phyloP scores from a whole-genome alignment of 2,797 vertebrate species.

The Mus minutoides region DNA sequence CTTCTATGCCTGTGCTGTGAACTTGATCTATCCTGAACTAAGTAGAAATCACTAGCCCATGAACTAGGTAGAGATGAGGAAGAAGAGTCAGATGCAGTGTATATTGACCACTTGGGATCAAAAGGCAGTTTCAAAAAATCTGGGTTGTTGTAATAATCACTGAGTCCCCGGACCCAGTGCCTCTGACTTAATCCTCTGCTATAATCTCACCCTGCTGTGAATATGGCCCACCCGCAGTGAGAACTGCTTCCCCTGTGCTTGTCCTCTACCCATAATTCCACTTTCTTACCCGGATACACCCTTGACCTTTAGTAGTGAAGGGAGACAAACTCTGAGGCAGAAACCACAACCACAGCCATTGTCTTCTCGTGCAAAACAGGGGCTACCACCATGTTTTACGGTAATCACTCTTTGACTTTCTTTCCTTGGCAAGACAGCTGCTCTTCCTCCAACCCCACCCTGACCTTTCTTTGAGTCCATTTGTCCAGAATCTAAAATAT shows the following conservation, averaged over 20 bases:
- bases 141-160: neutral
- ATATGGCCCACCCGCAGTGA: neutral
- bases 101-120: neutral
- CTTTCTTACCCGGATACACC: neutral
- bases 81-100: conserved; percentile 4
- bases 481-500: neutral
- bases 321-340: neutral
- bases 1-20: neutral
- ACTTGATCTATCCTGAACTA: neutral
- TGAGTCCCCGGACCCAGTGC: neutral
- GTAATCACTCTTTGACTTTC: neutral
- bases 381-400: neutral
- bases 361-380: neutral
- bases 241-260: neutral
- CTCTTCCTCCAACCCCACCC: neutral
- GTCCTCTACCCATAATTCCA: neutral
- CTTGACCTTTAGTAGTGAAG: neutral
- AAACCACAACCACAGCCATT: neutral
- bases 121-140: neutral
- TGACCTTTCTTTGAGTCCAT: neutral
- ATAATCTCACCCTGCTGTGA: neutral
- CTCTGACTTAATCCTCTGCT: neutral
- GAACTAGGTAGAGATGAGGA: neutral
- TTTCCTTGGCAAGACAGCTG: conserved; percentile 16
- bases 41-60: neutral